These are phyloP conservation scores for Halichoerus grypus DNA, from an alignment of 2,113 vertebrate species.

Conservation along the genomic window DNA sequence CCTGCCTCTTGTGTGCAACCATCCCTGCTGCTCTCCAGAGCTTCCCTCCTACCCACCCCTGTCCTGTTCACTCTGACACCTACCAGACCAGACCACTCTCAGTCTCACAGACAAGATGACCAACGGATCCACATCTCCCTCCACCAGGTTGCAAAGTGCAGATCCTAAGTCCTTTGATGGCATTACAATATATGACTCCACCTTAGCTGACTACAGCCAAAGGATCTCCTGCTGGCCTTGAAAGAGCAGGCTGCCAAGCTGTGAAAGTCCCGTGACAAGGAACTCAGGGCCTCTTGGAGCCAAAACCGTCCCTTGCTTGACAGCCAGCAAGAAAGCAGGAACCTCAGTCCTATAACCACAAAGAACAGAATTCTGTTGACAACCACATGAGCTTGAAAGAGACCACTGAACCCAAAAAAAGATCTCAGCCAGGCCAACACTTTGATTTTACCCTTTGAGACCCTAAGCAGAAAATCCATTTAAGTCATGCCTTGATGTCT, in stretches of 20 bases:
- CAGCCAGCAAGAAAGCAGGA: background rate
- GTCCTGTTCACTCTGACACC: background rate
- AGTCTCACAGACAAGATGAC: background rate
- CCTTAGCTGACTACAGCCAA: background rate
- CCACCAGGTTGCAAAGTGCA: background rate
- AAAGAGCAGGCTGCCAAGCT: background rate
- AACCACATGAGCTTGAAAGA: background rate
- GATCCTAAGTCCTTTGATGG: background rate
- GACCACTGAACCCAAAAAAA: background rate
- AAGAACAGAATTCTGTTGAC: background rate
- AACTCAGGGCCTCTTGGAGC: background rate
- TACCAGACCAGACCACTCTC: background rate
- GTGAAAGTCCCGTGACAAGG: fast-evolving
- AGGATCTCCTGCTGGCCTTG: background rate
- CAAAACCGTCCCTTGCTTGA: background rate
- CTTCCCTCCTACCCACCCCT: fast-evolving
- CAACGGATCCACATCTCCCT: background rate
- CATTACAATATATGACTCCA: background rate
- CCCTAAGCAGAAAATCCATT: background rate
- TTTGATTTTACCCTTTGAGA: background rate
- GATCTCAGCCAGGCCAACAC: background rate
- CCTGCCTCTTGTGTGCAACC: background rate
- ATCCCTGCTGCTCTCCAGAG: background rate
- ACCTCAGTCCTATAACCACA: background rate
- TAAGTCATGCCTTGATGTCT: background rate